Percentiles rank a stretch among this genome's conserved stretches.
Evolutionary conservation across 2,888 invertebrate species (phyloP).

Genomic region (Dermolepida albohirtum): DNA sequence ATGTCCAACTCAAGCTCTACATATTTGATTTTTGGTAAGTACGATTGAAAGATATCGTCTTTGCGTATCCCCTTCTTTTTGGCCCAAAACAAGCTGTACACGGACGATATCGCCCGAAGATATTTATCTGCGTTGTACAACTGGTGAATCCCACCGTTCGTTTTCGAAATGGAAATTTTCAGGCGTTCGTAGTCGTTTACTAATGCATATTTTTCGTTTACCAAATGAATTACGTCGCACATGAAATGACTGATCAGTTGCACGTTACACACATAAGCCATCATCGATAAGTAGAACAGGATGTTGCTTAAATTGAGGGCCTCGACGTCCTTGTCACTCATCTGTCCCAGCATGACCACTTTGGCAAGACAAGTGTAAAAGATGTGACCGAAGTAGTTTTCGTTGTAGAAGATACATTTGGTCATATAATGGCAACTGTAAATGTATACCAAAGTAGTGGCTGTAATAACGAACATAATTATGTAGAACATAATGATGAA

Average conservation of each 20-base stretch:
- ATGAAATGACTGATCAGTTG: slow-evolving; percentile 40
- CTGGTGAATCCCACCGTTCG: background rate
- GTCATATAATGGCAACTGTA: slow-evolving; percentile 3
- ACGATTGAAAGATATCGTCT: slow-evolving; percentile 10
- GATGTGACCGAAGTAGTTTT: slow-evolving; percentile 6
- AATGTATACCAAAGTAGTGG: slow-evolving; percentile 23
- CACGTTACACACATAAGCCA: slow-evolving; percentile 35
- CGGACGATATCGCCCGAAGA: slow-evolving; percentile 2
- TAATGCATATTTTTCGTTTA: slow-evolving; percentile 21
- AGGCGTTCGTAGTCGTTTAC: slow-evolving; percentile 33
- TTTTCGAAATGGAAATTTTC: background rate
- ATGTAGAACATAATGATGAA: slow-evolving; percentile 29
- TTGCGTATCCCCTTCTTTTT: slow-evolving; percentile 22
- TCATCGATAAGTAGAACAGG: slow-evolving; percentile 14
- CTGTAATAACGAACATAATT: slow-evolving; percentile 27
- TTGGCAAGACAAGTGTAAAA: slow-evolving; percentile 20
- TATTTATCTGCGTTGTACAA: slow-evolving; percentile 21
- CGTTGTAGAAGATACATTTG: slow-evolving; percentile 7
- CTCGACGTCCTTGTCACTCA: background rate
- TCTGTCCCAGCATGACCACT: slow-evolving; percentile 20
- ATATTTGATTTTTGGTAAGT: slow-evolving; percentile 44
- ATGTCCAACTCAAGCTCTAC: slow-evolving; percentile 48
- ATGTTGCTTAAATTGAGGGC: background rate
- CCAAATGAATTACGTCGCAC: slow-evolving; percentile 31
- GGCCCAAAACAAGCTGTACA: slow-evolving; percentile 26